Base-by-base conservation (phyloP, 2,113 vertebrate genomes). In the Oreochromis aureus region DNA sequence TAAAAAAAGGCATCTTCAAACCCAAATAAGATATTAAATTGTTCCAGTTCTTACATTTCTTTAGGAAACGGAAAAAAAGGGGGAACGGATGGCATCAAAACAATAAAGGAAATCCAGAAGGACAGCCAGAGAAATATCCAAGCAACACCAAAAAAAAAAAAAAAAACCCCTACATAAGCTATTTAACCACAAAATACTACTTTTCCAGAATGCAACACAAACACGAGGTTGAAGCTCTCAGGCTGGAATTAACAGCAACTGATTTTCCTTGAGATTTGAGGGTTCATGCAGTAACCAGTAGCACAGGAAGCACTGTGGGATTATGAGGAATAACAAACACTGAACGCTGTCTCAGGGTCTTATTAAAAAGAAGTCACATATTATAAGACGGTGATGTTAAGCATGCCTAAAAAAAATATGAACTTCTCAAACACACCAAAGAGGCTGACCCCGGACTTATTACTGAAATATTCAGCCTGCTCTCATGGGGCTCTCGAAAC, bases 231-330 rank as follows among this genome's bases (percentile, higher is more conserved):
- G 41, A 24, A 41, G 41, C 5, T 27, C 22, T 46, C 41, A 27
- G 41, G 22, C 34, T 61, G 34, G 34, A 48, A 73, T 71, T 39
- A 11, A 53, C n/a, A 34, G 11, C 16, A 71, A 80, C 7, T 58
- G 48, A 27, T 85, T 87, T 59, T 27, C 48, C 51, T 86, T 3
- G 10, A 46, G 24, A 85, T 48, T n/a, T 44, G 18, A 71, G 24
- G 53, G 46, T 87, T 83, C 16, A 27, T 53, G 46, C 69, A n/a
- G 80, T 32, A n/a, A 71, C 58, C 69, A 80, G 82, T 63, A 84
- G 84, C 66, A 87, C 85, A 89, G 85, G 85, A 85, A 85, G 82
- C 36, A 36, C 85, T 19, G 79, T 54, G 27, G 63, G 80, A 81
- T 81, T 59, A 44, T 73, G 46, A 76, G 41, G 44, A 32, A 82